Base-by-base conservation (phyloP, 2,113 vertebrate genomes). In the Abramis brama region DNA sequence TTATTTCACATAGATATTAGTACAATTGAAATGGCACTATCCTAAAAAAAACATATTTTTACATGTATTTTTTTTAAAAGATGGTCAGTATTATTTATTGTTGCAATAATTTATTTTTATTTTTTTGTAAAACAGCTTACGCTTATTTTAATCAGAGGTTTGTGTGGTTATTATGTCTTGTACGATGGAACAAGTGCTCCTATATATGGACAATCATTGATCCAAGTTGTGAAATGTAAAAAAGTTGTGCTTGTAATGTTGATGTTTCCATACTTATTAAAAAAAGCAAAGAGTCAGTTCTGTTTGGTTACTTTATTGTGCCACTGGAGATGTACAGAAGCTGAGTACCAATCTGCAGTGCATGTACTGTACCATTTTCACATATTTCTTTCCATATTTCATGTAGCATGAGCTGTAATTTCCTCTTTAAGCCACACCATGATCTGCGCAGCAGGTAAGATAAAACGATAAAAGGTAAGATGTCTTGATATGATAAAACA, bases 81-180 rank as follows among this genome's bases (percentile, higher is more conserved):
- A 59, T 60, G 70, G 66, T 84, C 84, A 90, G 89, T 90, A 90
- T 90, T 90, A 88, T 87, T 87, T 83, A 57, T 86, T 79, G 75
- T 60, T 62, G 55, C 66, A 19, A 82, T 70, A 71, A 57, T 62
- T 83, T 85, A 81, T 85, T 64, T 45, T 7, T 17, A 36, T 60
- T 83, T 59, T 84, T 82, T 62, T 70, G n/a, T 77, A 59, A 47
- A 79, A 27, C 62, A 36, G 30, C 33, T 55, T 60, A 6, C 11
- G 33, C 47, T 66, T 10, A 43, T 15, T 68, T 83, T 1, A 68
- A 23, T 9, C 11, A 9, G 57, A 39, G 23, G 12, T 25, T 23
- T 45, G 43, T 60, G 77, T 81, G 60, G 1, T 45, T 62, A 64
- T 27, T 3, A 10, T 45, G 57, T 45, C 23, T 62, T 25, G 55